A percentile compares a stretch with the other conserved stretches of the same genome.
phyloP scores from a whole-genome alignment of 2,113 vertebrate species.

The Syngnathus typhle region DNA sequence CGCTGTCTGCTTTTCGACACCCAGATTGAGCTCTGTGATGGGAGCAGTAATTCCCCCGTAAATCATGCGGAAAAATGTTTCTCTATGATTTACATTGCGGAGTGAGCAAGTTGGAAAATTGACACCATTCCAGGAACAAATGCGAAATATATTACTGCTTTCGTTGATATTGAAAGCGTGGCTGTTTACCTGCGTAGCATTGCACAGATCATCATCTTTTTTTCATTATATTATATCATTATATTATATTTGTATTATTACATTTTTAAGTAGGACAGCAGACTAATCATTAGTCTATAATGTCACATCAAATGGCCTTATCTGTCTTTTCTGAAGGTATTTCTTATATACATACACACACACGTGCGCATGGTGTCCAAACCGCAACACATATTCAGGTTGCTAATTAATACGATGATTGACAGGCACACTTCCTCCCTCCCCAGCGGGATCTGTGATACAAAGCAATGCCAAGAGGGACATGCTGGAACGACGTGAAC shows the following conservation, averaged over 20 bases:
- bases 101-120: not conserved
- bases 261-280: not conserved
- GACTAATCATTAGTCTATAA: not conserved
- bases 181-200: not conserved
- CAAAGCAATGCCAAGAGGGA: constrained; percentile 16
- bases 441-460: constrained; percentile 6
- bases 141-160: not conserved
- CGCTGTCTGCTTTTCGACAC: constrained; percentile 47
- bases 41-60: constrained; percentile 28
- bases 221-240: no score
- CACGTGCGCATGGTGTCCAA: constrained; percentile 21
- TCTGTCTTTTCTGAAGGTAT: not conserved
- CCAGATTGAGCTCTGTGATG: constrained; percentile 54
- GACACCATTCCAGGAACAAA: not conserved
- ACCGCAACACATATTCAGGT: constrained; percentile 20
- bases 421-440: constrained; percentile 20
- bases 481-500: constrained; percentile 14
- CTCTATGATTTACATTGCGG: not conserved
- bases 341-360: not conserved
- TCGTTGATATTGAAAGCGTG: not conserved
- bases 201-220: not conserved
- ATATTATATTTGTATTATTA: not conserved
- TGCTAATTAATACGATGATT: constrained; percentile 47
- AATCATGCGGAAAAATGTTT: constrained; percentile 39
- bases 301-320: not conserved